Percentiles rank a stretch among this genome's conserved stretches.
Evolutionary conservation across 2,888 invertebrate species (phyloP).

Genomic region (Phania funesta): DNA sequence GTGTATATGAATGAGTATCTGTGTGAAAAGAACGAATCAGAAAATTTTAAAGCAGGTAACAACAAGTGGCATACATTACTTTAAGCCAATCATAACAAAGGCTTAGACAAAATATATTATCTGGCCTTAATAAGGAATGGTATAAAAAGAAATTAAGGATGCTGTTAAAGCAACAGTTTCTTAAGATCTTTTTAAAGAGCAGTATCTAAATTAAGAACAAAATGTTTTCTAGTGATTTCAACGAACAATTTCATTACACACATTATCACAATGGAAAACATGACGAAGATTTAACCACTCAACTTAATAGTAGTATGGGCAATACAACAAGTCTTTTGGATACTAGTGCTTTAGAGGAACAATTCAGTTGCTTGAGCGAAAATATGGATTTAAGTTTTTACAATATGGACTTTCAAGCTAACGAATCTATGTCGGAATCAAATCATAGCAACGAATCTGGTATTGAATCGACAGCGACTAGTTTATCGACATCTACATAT

Average conservation of each 20-base stretch:
- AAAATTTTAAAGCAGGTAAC: conserved; percentile 53
- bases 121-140: not conserved
- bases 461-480: conserved; percentile 28
- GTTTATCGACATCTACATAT: conserved; percentile 34
- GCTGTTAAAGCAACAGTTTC: conserved; percentile 48
- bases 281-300: not conserved
- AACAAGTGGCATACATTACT: conserved; percentile 40
- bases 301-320: not conserved
- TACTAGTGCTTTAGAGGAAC: conserved; percentile 9
- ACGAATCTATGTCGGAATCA: conserved; percentile 61
- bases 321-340: conserved; percentile 10
- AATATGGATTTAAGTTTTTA: conserved; percentile 44
- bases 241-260: conserved; percentile 56
- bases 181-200: conserved; percentile 33
- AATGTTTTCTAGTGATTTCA: conserved; percentile 68
- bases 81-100: conserved; percentile 66
- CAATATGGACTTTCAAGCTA: conserved; percentile 43
- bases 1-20: not conserved
- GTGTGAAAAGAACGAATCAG: conserved; percentile 63
- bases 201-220: conserved; percentile 21
- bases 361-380: conserved; percentile 7
- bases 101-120: not conserved
- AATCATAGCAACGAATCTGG: conserved; percentile 56
- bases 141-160: conserved; percentile 64
- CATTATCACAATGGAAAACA: conserved; percentile 4